Percentiles rank a stretch among this genome's conserved stretches.
phyloP scores from a whole-genome alignment of 2,797 vertebrate genomes.

The Ambastaia sidthimunki region DNA sequence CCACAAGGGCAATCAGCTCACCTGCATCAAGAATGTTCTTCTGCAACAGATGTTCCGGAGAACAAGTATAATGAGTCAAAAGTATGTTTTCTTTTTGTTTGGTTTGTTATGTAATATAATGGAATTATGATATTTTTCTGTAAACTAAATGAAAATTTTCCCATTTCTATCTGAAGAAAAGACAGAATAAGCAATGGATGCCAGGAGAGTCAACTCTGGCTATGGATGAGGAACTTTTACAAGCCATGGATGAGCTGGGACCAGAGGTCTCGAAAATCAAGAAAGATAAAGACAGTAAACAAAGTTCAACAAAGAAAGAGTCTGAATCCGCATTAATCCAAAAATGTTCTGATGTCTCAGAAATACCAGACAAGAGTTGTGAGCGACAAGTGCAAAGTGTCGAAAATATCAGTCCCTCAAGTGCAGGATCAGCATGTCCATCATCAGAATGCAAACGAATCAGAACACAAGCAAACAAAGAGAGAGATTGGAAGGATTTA shows the following conservation, averaged over 20 bases:
- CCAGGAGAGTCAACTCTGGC: slow-evolving; percentile 68
- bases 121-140: neutral
- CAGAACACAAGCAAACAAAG: slow-evolving; percentile 32
- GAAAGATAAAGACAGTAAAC: slow-evolving; percentile 7
- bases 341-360: slow-evolving; percentile 32
- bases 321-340: neutral
- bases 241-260: slow-evolving; percentile 63
- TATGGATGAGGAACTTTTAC: slow-evolving; percentile 71
- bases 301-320: slow-evolving; percentile 15
- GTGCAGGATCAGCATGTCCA: slow-evolving; percentile 35
- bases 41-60: slow-evolving; percentile 50
- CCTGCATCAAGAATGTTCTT: slow-evolving; percentile 36
- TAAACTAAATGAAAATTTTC: neutral
- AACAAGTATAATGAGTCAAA: slow-evolving; percentile 19
- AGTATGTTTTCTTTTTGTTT: slow-evolving; percentile 59
- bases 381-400: slow-evolving; percentile 8
- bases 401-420: slow-evolving; percentile 39
- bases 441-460: slow-evolving; percentile 26
- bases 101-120: neutral
- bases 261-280: slow-evolving; percentile 41
- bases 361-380: slow-evolving; percentile 33
- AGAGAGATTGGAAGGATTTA: slow-evolving; percentile 70
- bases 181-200: slow-evolving; percentile 40
- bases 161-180: slow-evolving; percentile 43
- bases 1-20: slow-evolving; percentile 46